Percentiles rank a stretch among this genome's conserved stretches.
Conservation (phyloP, 2,888 invertebrate genomes). For the Drosophila subquinaria region DNA sequence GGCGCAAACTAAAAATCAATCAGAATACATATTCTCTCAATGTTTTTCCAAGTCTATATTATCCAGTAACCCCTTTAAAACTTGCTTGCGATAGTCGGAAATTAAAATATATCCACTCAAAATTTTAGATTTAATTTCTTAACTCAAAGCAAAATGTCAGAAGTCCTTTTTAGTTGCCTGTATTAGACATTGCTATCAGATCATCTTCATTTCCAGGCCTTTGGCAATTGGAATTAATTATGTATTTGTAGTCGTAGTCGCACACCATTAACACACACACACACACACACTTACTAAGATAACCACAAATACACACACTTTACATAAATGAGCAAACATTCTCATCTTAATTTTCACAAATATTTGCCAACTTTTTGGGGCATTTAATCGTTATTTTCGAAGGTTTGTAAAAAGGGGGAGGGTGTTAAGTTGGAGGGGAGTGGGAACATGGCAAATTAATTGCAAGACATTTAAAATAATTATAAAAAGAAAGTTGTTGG, state of each 20-base stretch:
- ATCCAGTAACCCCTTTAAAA: background rate
- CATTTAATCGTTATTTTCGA: slow-evolving; percentile 26
- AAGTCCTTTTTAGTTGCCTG: slow-evolving; percentile 1
- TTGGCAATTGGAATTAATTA: slow-evolving; percentile 37
- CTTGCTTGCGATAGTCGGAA: background rate
- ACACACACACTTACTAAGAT: background rate
- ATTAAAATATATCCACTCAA: background rate
- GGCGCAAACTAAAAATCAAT: background rate
- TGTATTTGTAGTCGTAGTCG: slow-evolving; percentile 22
- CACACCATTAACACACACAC: background rate
- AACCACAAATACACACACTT: background rate
- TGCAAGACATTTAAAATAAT: slow-evolving; percentile 52
- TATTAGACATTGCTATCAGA: slow-evolving; percentile 3
- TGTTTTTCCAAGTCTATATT: background rate
- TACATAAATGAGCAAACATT: slow-evolving; percentile 52
- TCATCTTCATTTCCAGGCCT: slow-evolving; percentile 5
- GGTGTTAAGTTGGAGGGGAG: background rate
- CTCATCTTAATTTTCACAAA: slow-evolving; percentile 45
- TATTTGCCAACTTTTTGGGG: slow-evolving; percentile 47
- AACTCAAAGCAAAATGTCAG: background rate
- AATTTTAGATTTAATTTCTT: background rate
- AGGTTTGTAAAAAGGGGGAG: background rate
- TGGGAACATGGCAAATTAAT: slow-evolving; percentile 37
- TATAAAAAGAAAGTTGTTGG: slow-evolving; percentile 27
- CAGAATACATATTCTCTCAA: background rate